Evolutionary conservation across 2,113 vertebrate genomes (phyloP), one percentile per base, ranked within the genome.

Genomic region (Rhizomys pruinosus): DNA sequence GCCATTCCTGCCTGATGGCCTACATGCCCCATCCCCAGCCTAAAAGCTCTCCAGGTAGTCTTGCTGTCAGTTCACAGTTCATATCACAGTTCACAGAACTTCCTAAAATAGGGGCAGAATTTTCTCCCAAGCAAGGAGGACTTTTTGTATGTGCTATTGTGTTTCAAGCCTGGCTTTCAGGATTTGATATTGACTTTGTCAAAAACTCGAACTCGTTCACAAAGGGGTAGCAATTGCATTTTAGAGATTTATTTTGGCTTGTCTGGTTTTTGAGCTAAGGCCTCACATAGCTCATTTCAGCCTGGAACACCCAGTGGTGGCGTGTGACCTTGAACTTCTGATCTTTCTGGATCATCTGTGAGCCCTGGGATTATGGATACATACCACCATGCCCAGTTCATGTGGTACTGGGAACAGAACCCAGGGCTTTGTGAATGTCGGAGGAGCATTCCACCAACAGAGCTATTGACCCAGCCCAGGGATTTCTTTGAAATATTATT

Each of bases 191-290:
- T 97, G 97, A 97, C 92, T 97, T 98, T 96, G 57, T 73, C 92
- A 98, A 96, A 98, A 97, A 97, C 97, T 95, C 95, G 94, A 95
- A 81, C 92, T 97, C 97, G 98, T 98, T 98, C 98, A 96, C 27
- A 42, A 98, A 96, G 97, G 98, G 96, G 98, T 97, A 97, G 95
- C 93, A 92, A 68, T 4, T 66, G 7, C 5, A 19, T 93, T 97
- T 91, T 23, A 92, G 82, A 73, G 82, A 97, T 97, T 97, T 96
- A 88, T 57, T 96, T 97, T 95, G 34, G 63, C 42, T 19, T 64
- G 59, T 82, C 44, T 64, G 39, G 44, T 29, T 29, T n/a, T 84
- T 84, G 61, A 44, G 27, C 34, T 34, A 44, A 27, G 29, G 16
- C 32, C 29, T 19, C 61, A 44, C 64, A 29, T 47, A 66, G 10